Evolutionary conservation across 1,140 invertebrate species (phyloP), one percentile per base, ranked within the genome.

Genomic region (Macrocentrus cingulum): DNA sequence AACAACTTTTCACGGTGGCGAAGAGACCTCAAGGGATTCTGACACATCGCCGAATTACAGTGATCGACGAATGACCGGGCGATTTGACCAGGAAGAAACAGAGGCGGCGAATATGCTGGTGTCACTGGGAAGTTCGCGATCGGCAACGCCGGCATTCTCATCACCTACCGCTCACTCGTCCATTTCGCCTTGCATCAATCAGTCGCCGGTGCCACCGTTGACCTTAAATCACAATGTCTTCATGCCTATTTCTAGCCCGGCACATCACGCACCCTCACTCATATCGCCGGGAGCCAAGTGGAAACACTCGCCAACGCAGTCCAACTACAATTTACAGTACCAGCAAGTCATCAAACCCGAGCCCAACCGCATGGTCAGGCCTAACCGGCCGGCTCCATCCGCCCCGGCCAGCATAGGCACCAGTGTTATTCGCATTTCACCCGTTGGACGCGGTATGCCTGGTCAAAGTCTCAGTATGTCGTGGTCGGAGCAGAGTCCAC

Each of bases 101-200:
- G 95, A 98, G 82, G 95, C 93, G 56, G 96, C 95, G 32, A 96
- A 95, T 78, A 95, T 97, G 91, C 83, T 98, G 45, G 94, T 97
- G 54, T 97, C 93, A 8, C 81, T 97, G 52, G 91, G 93, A 66
- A 94, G 92, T 75, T 96, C 94, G 6, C 84, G 92, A 57, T 94
- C 94, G 51, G 89, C 90, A 55, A 94, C 92, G 36, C 91, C 92
- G 56, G 90, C 90, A 23, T 92, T 90, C 74, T 91, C 90, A 37
- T 91, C 90, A 16, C 88, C 89, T 66, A 88, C 86, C 22, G 84
- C 87, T 70, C 80, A 87, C 67, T 81, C 84, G 65, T 82, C 84
- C 9, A 71, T 77, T 67, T 88, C 86, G 13, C 84, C 85, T 11
- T 84, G 84, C 63, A 83, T 84, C 56, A 84, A 84, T 70, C 85